Evolutionary conservation across 2,113 vertebrate genomes (phyloP).

Genomic region (Athene noctua): DNA sequence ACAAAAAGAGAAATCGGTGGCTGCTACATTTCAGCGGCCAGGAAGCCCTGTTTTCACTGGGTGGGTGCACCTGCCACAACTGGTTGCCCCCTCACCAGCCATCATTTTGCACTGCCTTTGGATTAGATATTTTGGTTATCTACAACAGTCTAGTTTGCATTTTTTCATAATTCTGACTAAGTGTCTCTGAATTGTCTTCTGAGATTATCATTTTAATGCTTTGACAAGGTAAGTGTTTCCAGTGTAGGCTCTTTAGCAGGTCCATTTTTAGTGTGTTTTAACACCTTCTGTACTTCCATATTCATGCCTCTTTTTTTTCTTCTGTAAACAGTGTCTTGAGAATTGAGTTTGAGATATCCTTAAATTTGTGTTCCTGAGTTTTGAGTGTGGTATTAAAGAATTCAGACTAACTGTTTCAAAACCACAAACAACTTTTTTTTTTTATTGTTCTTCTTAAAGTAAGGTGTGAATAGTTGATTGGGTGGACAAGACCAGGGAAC

Average conservation of each 20-base stretch:
- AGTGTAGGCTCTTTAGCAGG: background rate
- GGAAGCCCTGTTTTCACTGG: no score
- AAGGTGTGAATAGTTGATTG: background rate
- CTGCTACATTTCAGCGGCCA: no score
- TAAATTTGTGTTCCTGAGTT: background rate
- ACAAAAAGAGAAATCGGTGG: no score
- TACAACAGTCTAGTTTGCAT: background rate
- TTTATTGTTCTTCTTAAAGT: background rate
- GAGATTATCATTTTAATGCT: background rate
- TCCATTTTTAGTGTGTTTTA: background rate
- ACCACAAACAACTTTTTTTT: background rate
- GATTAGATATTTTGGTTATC: background rate
- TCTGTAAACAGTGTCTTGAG: background rate
- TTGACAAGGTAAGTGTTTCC: slow-evolving; percentile 50
- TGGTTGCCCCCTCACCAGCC: background rate
- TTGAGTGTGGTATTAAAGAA: background rate
- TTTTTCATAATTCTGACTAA: background rate
- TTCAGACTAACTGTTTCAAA: background rate
- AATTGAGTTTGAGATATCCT: background rate
- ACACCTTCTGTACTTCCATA: background rate
- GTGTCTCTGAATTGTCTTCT: background rate
- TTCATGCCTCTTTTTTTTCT: background rate
- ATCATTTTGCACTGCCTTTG: background rate
- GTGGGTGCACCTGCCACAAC: no score
- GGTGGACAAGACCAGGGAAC: background rate